These are phyloP conservation scores for Leucosticte australis DNA, from an alignment of 2,113 vertebrate genomes.

Conservation along the genomic window DNA sequence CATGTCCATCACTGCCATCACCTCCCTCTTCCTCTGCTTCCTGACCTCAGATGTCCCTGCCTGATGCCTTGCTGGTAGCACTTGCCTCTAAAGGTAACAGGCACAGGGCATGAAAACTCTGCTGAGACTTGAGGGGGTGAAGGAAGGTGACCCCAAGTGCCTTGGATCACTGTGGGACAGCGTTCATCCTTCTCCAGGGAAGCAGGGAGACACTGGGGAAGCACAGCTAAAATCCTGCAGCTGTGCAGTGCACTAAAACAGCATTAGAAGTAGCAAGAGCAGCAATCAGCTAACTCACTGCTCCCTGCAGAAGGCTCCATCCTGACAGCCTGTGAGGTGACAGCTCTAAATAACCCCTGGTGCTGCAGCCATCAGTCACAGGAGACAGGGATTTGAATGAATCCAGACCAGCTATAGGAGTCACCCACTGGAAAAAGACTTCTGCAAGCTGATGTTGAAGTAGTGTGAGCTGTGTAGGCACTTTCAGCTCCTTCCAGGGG, in stretches of 20 bases:
- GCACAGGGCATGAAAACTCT: background rate
- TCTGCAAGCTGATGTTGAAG: background rate
- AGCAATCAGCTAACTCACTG: background rate
- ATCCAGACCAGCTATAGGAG: background rate
- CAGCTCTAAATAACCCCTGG: background rate
- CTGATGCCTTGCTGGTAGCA: background rate
- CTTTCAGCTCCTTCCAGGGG: background rate
- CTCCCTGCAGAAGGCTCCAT: background rate
- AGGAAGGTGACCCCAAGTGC: background rate
- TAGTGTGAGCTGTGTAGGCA: background rate
- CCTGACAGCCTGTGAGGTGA: background rate
- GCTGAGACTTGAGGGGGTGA: background rate
- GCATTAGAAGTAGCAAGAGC: background rate
- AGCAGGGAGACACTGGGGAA: background rate
- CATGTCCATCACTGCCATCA: background rate
- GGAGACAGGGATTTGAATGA: background rate
- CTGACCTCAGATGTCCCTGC: background rate
- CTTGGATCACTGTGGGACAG: background rate
- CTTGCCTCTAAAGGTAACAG: background rate
- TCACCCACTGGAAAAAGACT: background rate
- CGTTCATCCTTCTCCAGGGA: background rate
- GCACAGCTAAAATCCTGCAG: background rate
- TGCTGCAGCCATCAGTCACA: background rate
- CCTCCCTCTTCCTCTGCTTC: background rate
- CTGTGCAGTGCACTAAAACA: background rate